Conservation (phyloP, 2,797 vertebrate genomes). For the Pipistrellus pipistrellus region DNA sequence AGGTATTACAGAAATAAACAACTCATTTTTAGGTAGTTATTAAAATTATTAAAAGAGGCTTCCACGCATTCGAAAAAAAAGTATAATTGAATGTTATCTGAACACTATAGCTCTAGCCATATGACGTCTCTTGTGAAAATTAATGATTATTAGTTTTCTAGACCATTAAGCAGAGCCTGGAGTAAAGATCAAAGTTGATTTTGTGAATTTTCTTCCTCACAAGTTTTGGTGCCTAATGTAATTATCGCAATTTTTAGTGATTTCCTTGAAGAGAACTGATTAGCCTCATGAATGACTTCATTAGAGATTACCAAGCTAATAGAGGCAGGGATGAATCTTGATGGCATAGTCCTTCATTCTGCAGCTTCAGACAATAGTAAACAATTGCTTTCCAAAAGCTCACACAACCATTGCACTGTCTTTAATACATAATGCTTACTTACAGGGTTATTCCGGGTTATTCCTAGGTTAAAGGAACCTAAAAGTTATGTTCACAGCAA, state of each 20-base stretch:
- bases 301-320: background rate
- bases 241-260: background rate
- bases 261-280: conserved; percentile 29
- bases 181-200: conserved; percentile 63
- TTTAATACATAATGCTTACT: background rate
- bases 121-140: conserved; percentile 59
- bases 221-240: conserved; percentile 4
- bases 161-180: conserved; percentile 30
- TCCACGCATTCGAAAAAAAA: conserved; percentile 43
- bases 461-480: background rate
- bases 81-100: conserved; percentile 48
- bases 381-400: background rate
- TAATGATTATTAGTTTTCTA: conserved; percentile 67
- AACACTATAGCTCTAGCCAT: conserved; percentile 22
- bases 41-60: conserved; percentile 63
- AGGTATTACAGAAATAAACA: background rate
- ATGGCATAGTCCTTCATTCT: background rate
- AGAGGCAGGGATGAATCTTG: background rate
- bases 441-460: background rate
- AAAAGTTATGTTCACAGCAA: background rate
- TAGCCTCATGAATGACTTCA: conserved; percentile 12
- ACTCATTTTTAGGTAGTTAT: conserved; percentile 10
- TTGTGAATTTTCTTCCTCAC: conserved; percentile 49
- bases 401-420: background rate
- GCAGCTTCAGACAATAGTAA: background rate